A percentile compares a stretch with the other conserved stretches of the same genome.
Conservation (phyloP, 2,113 vertebrate species). For the Regulus satrapa region DNA sequence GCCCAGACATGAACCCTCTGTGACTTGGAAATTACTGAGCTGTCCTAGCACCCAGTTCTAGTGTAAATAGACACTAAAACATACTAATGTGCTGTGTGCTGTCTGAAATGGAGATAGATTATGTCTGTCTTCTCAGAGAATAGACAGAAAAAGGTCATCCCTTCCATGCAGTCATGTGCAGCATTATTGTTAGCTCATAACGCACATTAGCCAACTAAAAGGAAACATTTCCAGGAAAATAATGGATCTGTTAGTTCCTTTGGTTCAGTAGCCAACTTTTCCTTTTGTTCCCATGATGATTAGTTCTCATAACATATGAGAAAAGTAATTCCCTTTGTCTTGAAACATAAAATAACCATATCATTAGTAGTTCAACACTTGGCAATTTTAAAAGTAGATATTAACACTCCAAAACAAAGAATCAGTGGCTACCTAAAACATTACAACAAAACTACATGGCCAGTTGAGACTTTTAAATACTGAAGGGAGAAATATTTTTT, state of each 20-base stretch:
- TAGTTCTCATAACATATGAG: slow-evolving; percentile 34
- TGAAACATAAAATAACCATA: neutral
- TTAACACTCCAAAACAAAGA: neutral
- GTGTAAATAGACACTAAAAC: slow-evolving; percentile 30
- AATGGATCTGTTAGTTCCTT: slow-evolving; percentile 44
- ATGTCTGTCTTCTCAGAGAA: slow-evolving; percentile 35
- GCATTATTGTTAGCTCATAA: slow-evolving; percentile 30
- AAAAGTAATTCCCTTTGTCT: slow-evolving; percentile 38
- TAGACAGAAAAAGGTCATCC: slow-evolving; percentile 36
- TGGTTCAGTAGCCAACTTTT: slow-evolving; percentile 49
- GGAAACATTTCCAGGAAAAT: slow-evolving; percentile 50
- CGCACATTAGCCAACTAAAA: slow-evolving; percentile 36
- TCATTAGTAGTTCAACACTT: neutral
- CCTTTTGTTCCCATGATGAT: slow-evolving; percentile 45
- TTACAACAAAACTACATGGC: neutral
- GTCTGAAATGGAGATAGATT: slow-evolving; percentile 45
- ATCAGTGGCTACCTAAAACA: neutral
- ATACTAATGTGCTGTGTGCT: neutral
- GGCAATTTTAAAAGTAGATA: neutral
- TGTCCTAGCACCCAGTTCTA: slow-evolving; percentile 11
- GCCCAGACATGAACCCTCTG: slow-evolving; percentile 49
- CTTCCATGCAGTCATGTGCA: slow-evolving; percentile 5
- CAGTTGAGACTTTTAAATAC: neutral
- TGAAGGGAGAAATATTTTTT: neutral
- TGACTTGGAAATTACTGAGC: neutral